Base-by-base conservation (phyloP, 2,113 vertebrate genomes). In the Circaetus gallicus region DNA sequence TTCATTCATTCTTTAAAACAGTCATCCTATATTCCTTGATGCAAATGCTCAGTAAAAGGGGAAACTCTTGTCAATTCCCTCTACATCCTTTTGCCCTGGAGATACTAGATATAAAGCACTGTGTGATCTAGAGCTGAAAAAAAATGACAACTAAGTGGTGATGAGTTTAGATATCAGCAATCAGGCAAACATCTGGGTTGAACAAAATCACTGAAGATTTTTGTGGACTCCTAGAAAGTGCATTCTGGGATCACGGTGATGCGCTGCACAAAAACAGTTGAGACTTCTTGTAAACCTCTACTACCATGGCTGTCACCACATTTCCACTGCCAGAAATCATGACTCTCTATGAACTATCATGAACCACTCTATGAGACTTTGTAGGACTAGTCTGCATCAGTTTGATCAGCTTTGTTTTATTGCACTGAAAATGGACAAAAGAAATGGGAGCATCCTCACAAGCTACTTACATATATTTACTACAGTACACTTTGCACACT, bases 81-180 rank as follows among this genome's bases (percentile, higher is more conserved):
- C 32, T 47, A 82, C 5, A 42, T 69, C 26, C 10, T 90, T 76
- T 77, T 47, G 13, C 59, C 36, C 62, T 65, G 29, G 7, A 96
- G 93, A 90, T 93, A 92, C 22, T 31, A 13, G 29, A 58, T 92
- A 81, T 73, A 95, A 92, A 94, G 66, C 79, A 92, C 10, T 62
- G 38, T 45, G 29, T 88, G 71, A 87, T 73, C 36, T 31, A 21
- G 21, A 91, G 53, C 12, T 52, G 28, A 94, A 84, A 70, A 78
- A 49, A 55, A 96, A 36, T 90, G 53, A 95, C 52, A 90, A 66
- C 47, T 50, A 74, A 88, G 40, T 36, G 38, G 10, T 72, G 73
- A 90, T 10, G 3, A 95, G 53, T 89, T 86, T 73, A 95, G 73
- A 78, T 88, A 66, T 43, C 82, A 96, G 61, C 89, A 83, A 93